Evolutionary conservation across 2,797 vertebrate species (phyloP).

Genomic region (Sebastes baramenuke): DNA sequence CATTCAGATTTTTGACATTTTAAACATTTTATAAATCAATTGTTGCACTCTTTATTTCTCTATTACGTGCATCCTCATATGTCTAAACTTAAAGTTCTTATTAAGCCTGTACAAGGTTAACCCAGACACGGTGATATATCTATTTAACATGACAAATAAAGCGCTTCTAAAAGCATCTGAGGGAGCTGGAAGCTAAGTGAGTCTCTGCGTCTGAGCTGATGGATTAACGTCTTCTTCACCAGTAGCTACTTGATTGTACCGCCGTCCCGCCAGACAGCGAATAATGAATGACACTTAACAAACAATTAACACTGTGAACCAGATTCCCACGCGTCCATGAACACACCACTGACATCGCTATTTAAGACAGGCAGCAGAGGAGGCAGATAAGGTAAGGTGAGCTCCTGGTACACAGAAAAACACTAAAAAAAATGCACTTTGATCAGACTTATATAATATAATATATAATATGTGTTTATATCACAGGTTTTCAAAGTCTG

Average conservation of each 20-base stretch:
- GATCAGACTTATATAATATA: background rate
- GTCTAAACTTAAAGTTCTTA: background rate
- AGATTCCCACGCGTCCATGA: slow-evolving; percentile 24
- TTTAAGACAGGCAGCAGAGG: background rate
- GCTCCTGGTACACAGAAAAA: background rate
- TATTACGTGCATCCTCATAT: background rate
- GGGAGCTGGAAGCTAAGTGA: slow-evolving; percentile 24
- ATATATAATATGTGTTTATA: background rate
- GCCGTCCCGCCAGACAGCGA: slow-evolving; percentile 10
- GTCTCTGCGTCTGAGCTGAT: slow-evolving; percentile 16
- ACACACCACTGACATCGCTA: slow-evolving; percentile 16
- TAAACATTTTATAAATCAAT: background rate
- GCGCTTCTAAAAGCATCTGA: background rate
- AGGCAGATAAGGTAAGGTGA: background rate
- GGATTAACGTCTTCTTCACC: slow-evolving; percentile 49
- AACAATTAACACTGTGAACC: slow-evolving; percentile 55
- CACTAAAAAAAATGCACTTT: background rate
- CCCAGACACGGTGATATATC: background rate
- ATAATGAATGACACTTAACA: slow-evolving; percentile 61
- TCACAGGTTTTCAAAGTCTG: background rate
- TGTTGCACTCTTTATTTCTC: background rate
- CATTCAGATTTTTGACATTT: background rate
- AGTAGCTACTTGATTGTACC: slow-evolving; percentile 25
- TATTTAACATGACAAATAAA: slow-evolving; percentile 24
- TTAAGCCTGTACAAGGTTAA: background rate